A percentile compares a stretch with the other conserved stretches of the same genome.
phyloP scores from a whole-genome alignment of 2,888 invertebrate species.

The Auanema sp. region DNA sequence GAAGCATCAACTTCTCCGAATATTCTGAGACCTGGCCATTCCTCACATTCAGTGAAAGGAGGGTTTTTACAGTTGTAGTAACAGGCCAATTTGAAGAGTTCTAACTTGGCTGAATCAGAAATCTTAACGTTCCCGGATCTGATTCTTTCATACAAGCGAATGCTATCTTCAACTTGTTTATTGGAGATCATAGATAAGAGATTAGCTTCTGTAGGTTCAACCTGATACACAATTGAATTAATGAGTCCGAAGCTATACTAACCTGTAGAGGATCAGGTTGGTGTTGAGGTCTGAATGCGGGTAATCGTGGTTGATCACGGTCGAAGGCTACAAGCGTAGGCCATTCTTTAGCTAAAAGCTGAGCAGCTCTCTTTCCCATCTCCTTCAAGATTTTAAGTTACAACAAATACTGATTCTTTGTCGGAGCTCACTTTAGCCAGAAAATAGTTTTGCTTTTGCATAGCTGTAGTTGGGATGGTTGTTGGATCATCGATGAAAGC shows the following conservation, averaged over 20 bases:
- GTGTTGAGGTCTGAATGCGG: constrained; percentile 55
- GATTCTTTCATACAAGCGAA: constrained; percentile 53
- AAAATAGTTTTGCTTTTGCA: constrained; percentile 45
- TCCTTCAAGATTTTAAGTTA: constrained; percentile 34
- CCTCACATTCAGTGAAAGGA: constrained; percentile 47
- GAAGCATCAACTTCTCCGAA: constrained; percentile 28
- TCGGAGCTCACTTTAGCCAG: constrained; percentile 43
- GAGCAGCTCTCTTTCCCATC: constrained; percentile 57
- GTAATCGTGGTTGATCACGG: constrained; percentile 57
- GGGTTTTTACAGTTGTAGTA: constrained; percentile 55
- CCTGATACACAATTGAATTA: constrained; percentile 14
- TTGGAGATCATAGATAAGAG: constrained; percentile 40
- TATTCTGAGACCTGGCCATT: constrained; percentile 56
- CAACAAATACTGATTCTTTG: no score
- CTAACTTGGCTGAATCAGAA: constrained; percentile 27
- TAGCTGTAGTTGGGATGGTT: constrained; percentile 53
- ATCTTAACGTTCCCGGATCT: constrained; percentile 44
- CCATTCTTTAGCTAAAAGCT: constrained; percentile 61
- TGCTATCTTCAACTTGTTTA: constrained; percentile 47
- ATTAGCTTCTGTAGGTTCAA: constrained; percentile 48
- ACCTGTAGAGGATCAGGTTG: constrained; percentile 43
- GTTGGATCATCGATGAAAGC: constrained; percentile 87
- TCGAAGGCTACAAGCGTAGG: constrained; percentile 63
- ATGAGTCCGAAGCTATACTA: background rate
- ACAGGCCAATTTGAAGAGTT: constrained; percentile 49